Percentiles rank a stretch among this genome's conserved stretches.
phyloP scores from a whole-genome alignment of 2,113 vertebrate species.

The Elanus axillaris region DNA sequence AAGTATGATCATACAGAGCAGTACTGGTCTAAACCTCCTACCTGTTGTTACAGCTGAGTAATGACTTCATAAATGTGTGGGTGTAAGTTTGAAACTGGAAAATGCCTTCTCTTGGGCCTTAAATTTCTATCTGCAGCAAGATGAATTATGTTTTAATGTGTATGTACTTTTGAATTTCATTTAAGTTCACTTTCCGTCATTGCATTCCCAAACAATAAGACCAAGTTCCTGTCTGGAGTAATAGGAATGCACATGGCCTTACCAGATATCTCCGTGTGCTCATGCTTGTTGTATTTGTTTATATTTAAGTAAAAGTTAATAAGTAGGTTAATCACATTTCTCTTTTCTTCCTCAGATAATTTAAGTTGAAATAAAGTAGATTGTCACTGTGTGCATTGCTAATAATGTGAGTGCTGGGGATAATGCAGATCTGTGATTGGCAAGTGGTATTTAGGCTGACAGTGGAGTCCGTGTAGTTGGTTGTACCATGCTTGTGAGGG shows the following conservation, averaged over 20 bases:
- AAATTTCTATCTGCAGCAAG: neutral
- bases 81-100: slow-evolving; percentile 17
- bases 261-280: neutral
- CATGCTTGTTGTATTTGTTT: neutral
- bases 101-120: neutral
- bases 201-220: neutral
- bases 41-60: slow-evolving; percentile 40
- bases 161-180: neutral
- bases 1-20: neutral
- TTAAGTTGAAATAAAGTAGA: neutral
- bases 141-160: neutral
- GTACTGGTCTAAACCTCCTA: neutral
- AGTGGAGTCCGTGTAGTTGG: neutral
- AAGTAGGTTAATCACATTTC: neutral
- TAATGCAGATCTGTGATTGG: neutral
- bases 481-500: neutral
- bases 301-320: neutral
- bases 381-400: neutral
- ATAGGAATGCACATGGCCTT: fast-evolving
- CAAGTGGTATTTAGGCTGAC: neutral
- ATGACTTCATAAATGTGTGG: slow-evolving; percentile 26
- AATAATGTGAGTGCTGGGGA: fast-evolving
- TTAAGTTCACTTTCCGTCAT: neutral
- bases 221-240: neutral
- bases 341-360: neutral